Percentiles rank a stretch among this genome's conserved stretches.
These are phyloP conservation scores for Cyprinodon tularosa DNA, from an alignment of 2,113 vertebrate genomes.

Conservation along the genomic window DNA sequence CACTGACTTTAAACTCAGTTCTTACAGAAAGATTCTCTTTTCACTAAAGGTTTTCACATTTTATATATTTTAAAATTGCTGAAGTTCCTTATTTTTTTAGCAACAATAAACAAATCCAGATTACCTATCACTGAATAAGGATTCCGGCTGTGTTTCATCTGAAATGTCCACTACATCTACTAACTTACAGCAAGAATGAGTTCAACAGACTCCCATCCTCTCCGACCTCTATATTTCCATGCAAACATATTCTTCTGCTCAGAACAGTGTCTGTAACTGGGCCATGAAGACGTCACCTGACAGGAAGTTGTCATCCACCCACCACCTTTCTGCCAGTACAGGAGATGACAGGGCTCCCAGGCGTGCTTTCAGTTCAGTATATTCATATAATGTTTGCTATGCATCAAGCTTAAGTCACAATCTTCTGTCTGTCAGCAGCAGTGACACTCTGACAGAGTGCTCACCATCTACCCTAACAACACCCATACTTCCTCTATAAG, in stretches of 20 bases:
- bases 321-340: not conserved
- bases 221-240: not conserved
- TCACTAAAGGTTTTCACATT: not conserved
- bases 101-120: not conserved
- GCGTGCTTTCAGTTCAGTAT: conserved; percentile 7
- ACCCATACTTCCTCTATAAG: not conserved
- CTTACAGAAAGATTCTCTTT: conserved; percentile 13
- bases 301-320: not conserved
- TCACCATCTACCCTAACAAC: not conserved
- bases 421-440: conserved; percentile 1
- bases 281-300: conserved; percentile 4
- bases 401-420: conserved; percentile 4
- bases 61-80: not conserved
- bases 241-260: conserved; percentile 7
- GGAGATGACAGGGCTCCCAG: conserved; percentile 9
- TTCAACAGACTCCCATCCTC: not conserved
- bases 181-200: not conserved
- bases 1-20: conserved; percentile 2
- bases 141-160: conserved; percentile 2
- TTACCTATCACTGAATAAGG: not conserved
- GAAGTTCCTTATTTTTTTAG: conserved; percentile 3
- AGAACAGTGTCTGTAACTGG: not conserved
- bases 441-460: not conserved
- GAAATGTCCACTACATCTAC: not conserved
- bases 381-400: conserved; percentile 10